Base-by-base conservation (phyloP, 37 sponge, comb jelly and placozoan genomes). In the Beroe ovata region DNA sequence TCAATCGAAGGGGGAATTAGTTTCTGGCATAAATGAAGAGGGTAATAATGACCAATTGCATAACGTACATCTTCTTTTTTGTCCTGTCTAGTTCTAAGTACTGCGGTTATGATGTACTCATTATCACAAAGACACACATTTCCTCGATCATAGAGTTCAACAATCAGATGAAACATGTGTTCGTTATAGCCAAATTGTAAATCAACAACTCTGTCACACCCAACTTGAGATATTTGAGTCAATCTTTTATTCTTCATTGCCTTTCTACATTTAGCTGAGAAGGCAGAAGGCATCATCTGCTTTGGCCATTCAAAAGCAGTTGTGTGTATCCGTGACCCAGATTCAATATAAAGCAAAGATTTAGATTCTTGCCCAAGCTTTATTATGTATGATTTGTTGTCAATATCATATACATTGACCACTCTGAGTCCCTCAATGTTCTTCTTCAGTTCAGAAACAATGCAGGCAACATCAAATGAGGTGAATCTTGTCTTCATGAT, bases 241-340 rank as follows among this genome's bases (percentile, higher is more conserved):
- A 98, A 64, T 0, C 99, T 92, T 22, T 92, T 89, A 29, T 94
- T 92, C 38, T 91, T 90, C 62, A 98, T 89, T 72, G 94, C 96
- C 59, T 96, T 98, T 18, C 99, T 89, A 60, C 92, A 88, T 88
- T 98, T 98, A 94, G 96, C 94, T 35, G 95, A 90, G 89, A 98
- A 98, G 18, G 94, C 93, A 34, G 99, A 98, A 0, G 99, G 99
- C 60, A 92, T 92, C 89, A 93, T 92, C 64, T 92, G 64, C 89
- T 98, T 98, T 0, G 99, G 99, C 96, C 96, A 96, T 14, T 94
- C 94, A 89, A 96, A 98, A 38, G 95, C 99, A 16, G 99, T 98
- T 28, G 89, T 88, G 60, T 98, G 99, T 32, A 98, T 90, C 3
- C 99, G 93, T 25, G 92, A 92, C 0, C 99, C 99, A 0, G 99